Evolutionary conservation across 2,797 vertebrate genomes (phyloP), one percentile per base, ranked within the genome.

Genomic region (Hippoglossus hippoglossus): DNA sequence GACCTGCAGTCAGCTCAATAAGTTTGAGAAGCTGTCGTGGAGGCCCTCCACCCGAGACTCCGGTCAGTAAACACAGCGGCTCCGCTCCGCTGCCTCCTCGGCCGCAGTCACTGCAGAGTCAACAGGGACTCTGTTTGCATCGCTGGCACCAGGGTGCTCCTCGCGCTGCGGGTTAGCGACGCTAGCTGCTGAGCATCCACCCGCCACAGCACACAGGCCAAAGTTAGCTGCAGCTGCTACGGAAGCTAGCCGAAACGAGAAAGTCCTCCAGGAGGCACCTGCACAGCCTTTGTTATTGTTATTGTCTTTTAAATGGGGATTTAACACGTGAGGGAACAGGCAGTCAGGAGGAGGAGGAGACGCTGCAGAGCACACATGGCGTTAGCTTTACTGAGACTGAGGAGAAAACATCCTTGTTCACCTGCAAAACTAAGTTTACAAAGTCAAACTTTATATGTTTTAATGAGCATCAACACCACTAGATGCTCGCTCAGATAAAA

Each of bases 11-110:
- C 94, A 94, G 85, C 95, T 98, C 87, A 97, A 96, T 84, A 95
- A 93, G 82, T 98, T 98, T 89, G 96, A 97, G 90, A 96, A 95
- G 83, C 94, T 98, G 86, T 95, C 95, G 79, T 95, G 94, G 91
- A 94, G 95, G 91, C 95, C 95, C 81, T 94, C 93, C 63, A 73
- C 93, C 82, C 91, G 94, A 72, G 93, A 93, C 64, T 91, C 96
- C 93, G 96, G 97, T 97, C 91, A 94, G 96, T 96, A 87, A 68
- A 90, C 63, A 81, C 63, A 81, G 52, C 54, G 12, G 26, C 5
- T 44, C 4, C 4, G 9, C 22, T 64, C 55, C 63, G 55, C 69
- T 5, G 8, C 15, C 11, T 5, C 6, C 34, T 11, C 34, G 1
- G 7, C 2, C 46, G 0, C 19, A n/a, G 8, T 10, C 53, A 16